These are phyloP conservation scores for Anastrepha ludens DNA, from an alignment of 1,140 invertebrate species.

Conservation along the genomic window DNA sequence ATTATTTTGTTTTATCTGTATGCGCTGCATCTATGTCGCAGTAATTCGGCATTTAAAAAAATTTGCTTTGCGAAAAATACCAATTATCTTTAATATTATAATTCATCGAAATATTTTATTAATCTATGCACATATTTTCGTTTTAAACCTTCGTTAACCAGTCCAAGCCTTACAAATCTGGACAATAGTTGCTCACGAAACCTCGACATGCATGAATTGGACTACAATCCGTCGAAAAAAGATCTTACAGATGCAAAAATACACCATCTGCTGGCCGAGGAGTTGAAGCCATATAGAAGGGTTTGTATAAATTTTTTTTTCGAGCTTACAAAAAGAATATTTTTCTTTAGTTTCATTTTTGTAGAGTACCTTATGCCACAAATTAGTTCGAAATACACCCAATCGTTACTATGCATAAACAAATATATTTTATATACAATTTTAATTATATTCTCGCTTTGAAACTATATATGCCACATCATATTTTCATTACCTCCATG, in stretches of 20 bases:
- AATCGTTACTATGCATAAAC: background rate
- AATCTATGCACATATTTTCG: background rate
- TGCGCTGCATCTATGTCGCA: too few relatives aligned
- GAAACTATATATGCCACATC: too few relatives aligned
- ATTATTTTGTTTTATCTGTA: too few relatives aligned
- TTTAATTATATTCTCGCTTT: background rate
- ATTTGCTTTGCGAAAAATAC: background rate
- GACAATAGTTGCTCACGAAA: slow-evolving; percentile 87
- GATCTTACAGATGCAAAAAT: slow-evolving; percentile 94
- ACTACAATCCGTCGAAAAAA: slow-evolving; percentile 93
- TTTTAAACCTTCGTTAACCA: slow-evolving; percentile 63
- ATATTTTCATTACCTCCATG: too few relatives aligned
- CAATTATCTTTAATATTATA: background rate
- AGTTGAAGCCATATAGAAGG: slow-evolving; percentile 90
- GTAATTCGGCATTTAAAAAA: background rate
- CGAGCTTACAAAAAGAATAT: background rate
- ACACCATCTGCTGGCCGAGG: slow-evolving; percentile 93
- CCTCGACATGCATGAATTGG: slow-evolving; percentile 93
- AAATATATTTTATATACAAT: slow-evolving; percentile 31
- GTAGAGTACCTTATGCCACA: background rate
- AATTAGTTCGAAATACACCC: slow-evolving; percentile 11
- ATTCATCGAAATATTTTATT: background rate
- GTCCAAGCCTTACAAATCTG: slow-evolving; percentile 86
- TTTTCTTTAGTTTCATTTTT: slow-evolving; percentile 1
- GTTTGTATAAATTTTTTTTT: slow-evolving; percentile 77